These are phyloP conservation scores for Charaxes varanes DNA, from an alignment of 1,140 invertebrate genomes.

Conservation along the genomic window DNA sequence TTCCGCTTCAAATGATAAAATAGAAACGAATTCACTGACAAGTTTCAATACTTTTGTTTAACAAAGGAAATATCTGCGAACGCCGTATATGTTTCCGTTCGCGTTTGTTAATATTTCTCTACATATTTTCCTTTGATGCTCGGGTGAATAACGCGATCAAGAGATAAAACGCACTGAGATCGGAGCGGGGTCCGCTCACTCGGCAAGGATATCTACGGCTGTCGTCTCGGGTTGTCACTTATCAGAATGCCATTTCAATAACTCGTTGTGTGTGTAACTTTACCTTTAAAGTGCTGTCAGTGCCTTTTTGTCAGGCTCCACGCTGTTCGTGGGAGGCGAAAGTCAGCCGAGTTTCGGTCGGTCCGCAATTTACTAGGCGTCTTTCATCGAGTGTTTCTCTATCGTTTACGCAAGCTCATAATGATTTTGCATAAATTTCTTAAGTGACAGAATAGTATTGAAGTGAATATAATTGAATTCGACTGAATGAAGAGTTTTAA, in stretches of 20 bases:
- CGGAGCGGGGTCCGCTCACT: constrained; percentile 34
- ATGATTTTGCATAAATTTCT: too few relatives aligned
- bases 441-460: too few relatives aligned
- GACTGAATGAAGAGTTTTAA: too few relatives aligned
- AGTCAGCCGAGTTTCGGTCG: too few relatives aligned
- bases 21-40: not conserved
- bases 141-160: constrained; percentile 67
- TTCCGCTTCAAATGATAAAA: not conserved
- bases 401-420: too few relatives aligned
- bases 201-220: constrained; percentile 43
- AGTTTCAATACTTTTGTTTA: constrained; percentile 1
- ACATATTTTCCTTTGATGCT: constrained; percentile 64
- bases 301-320: not conserved
- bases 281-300: constrained; percentile 9
- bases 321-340: constrained; percentile 8
- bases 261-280: constrained; percentile 9
- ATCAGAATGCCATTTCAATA: constrained; percentile 42
- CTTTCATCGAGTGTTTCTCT: too few relatives aligned
- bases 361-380: too few relatives aligned
- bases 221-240: constrained; percentile 20
- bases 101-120: constrained; percentile 51
- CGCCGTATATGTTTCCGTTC: constrained; percentile 3
- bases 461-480: too few relatives aligned
- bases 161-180: constrained; percentile 59
- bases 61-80: constrained; percentile 1